These are phyloP conservation scores for Cheilosia vernalis DNA, from an alignment of 2,888 invertebrate species.

Conservation along the genomic window DNA sequence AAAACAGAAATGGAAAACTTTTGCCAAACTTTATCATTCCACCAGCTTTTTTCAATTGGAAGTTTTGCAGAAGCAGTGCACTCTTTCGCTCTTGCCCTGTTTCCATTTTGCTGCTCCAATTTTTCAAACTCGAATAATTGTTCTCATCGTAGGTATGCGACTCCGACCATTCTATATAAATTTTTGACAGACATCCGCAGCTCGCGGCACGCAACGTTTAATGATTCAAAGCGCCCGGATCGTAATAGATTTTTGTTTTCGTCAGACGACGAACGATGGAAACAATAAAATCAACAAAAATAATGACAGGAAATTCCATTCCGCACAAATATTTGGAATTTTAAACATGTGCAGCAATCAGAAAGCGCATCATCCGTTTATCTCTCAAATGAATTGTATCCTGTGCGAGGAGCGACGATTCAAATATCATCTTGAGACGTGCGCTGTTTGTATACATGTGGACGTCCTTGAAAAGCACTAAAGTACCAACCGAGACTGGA, in stretches of 20 bases:
- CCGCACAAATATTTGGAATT: slow-evolving; percentile 70
- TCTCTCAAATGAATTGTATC: slow-evolving; percentile 74
- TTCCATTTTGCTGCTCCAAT: slow-evolving; percentile 43
- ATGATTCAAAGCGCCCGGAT: slow-evolving; percentile 43
- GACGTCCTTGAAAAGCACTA: slow-evolving; percentile 72
- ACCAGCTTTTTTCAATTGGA: slow-evolving; percentile 60
- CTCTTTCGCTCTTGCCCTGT: slow-evolving; percentile 27
- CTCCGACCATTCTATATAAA: slow-evolving; percentile 26
- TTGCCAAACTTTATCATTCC: slow-evolving; percentile 56
- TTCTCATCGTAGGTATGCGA: slow-evolving; percentile 17
- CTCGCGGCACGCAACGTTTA: slow-evolving; percentile 44
- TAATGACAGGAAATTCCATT: slow-evolving; percentile 67
- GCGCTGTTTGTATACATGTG: slow-evolving; percentile 62
- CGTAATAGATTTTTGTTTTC: slow-evolving; percentile 12
- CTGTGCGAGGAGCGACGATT: slow-evolving; percentile 56
- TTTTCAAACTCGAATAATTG: slow-evolving; percentile 36
- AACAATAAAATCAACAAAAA: slow-evolving; percentile 55
- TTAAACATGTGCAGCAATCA: slow-evolving; percentile 75
- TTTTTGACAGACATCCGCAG: slow-evolving; percentile 39
- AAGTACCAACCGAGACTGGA: slow-evolving; percentile 69
- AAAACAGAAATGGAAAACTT: slow-evolving; percentile 39
- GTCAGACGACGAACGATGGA: slow-evolving; percentile 3
- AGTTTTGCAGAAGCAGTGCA: slow-evolving; percentile 31
- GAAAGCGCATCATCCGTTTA: slow-evolving; percentile 74
- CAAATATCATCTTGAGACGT: slow-evolving; percentile 75